phyloP scores from a whole-genome alignment of 2,113 vertebrate species.

The Oncorhynchus mykiss region DNA sequence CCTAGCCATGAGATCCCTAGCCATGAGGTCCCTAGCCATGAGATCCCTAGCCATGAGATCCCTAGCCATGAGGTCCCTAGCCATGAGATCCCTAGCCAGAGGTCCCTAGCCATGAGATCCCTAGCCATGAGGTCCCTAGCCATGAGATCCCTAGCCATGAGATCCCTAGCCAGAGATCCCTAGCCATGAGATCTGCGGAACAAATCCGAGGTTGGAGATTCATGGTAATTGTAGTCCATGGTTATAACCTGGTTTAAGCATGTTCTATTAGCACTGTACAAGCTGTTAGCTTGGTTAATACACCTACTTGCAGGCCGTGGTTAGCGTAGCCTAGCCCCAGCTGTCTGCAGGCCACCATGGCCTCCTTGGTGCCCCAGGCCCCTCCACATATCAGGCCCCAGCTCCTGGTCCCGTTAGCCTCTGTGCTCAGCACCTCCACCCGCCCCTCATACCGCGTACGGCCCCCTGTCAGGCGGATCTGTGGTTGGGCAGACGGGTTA shows the following conservation, averaged over 20 bases:
- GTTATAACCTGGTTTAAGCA: background rate
- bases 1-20: too few species aligned
- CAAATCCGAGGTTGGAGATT: conserved; percentile 9
- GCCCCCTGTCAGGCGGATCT: conserved; percentile 92
- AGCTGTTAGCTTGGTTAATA: conserved; percentile 32
- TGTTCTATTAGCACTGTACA: background rate
- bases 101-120: too few species aligned
- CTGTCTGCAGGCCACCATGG: conserved; percentile 91
- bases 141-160: too few species aligned
- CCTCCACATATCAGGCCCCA: conserved; percentile 97
- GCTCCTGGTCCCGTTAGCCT: conserved; percentile 66
- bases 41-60: too few species aligned
- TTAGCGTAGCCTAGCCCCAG: conserved; percentile 92
- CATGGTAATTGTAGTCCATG: background rate
- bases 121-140: too few species aligned
- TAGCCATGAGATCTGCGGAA: too few species aligned
- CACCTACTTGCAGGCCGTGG: conserved; percentile 90
- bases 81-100: too few species aligned
- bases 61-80: too few species aligned
- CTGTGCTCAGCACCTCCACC: conserved; percentile 80
- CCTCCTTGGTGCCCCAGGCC: conserved; percentile 88
- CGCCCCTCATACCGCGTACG: conserved; percentile 90
- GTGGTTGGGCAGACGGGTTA: conserved; percentile 58
- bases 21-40: too few species aligned
- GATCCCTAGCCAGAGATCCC: too few species aligned